Evolutionary conservation across 1,140 invertebrate species (phyloP), one percentile per base, ranked within the genome.

Genomic region (Ceratina japonica): DNA sequence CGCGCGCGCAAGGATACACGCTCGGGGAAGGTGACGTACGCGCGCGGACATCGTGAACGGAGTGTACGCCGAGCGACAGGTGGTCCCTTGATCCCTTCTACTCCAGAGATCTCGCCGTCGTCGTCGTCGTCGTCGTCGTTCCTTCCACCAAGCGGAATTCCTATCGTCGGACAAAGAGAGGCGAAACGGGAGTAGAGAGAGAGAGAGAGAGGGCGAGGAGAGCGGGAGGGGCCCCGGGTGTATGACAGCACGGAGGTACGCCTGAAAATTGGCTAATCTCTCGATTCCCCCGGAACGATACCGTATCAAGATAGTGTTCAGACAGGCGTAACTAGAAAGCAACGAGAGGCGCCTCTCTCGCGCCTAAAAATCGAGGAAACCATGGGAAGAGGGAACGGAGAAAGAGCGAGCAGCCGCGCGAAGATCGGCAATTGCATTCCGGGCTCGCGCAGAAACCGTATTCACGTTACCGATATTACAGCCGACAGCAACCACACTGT

Each of bases 61-160:
- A 65, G 58, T 44, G 66, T 71, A 81, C 65, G 59, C 62, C 79
- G 75, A 81, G 72, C 86, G 83, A 87, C 86, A 87, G 86, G 86
- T 87, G 86, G 86, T 68, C 80, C 75, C 49, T 54, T 66, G 63
- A 71, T 87, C 81, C 85, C 83, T 62, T 84, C 80, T 79, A 49
- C 80, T 66, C 69, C 69, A 79, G 74, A 86, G 73, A 80, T 73
- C 4, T 31, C 27, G 27, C 27, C 27, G 27, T 31, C 27, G 27
- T 87, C n/a, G n/a, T n/a, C n/a, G n/a, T n/a, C n/a, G n/a, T 84
- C 52, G 61, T 76, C 73, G 61, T 83, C 80, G 86, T 80, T 79
- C 82, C 63, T 75, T 27, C 76, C 16, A 71, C 69, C 37, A 44
- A 44, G 27, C 31, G 18, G 62, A 72, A 86, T 83, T 87, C 80